phyloP scores from a whole-genome alignment of 2,113 vertebrate species.

The Chionodraco myersi region DNA sequence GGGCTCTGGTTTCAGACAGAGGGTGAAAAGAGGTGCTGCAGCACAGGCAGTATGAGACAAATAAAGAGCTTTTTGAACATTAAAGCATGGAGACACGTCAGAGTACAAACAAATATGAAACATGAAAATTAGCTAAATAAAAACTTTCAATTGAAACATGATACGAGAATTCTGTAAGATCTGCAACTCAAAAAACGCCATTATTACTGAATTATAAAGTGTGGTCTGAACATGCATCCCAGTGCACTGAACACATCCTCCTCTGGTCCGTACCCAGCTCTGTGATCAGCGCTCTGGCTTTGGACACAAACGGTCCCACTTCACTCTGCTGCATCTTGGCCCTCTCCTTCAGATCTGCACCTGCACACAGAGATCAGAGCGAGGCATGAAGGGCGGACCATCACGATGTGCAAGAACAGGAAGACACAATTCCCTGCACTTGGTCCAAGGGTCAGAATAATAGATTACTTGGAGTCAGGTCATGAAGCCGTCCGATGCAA shows the following conservation, averaged over 20 bases:
- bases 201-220: background rate
- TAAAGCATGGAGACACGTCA: too few species aligned
- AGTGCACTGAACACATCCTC: background rate
- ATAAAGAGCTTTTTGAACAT: too few species aligned
- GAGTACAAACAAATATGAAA: too few species aligned
- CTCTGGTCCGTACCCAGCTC: constrained; percentile 88
- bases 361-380: constrained; percentile 73
- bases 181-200: background rate
- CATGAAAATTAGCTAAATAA: too few species aligned
- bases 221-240: background rate
- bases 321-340: constrained; percentile 96
- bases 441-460: background rate
- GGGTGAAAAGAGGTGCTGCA: too few species aligned
- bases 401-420: too few species aligned
- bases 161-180: background rate
- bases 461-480: too few species aligned
- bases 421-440: too few species aligned
- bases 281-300: constrained; percentile 92
- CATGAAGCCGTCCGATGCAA: too few species aligned
- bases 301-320: constrained; percentile 95
- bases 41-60: too few species aligned
- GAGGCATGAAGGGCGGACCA: background rate
- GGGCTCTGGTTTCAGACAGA: too few species aligned
- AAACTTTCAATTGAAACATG: too few species aligned
- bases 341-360: constrained; percentile 97